Evolutionary conservation across 2,888 invertebrate species (phyloP).

Genomic region (Drosophila atripex): DNA sequence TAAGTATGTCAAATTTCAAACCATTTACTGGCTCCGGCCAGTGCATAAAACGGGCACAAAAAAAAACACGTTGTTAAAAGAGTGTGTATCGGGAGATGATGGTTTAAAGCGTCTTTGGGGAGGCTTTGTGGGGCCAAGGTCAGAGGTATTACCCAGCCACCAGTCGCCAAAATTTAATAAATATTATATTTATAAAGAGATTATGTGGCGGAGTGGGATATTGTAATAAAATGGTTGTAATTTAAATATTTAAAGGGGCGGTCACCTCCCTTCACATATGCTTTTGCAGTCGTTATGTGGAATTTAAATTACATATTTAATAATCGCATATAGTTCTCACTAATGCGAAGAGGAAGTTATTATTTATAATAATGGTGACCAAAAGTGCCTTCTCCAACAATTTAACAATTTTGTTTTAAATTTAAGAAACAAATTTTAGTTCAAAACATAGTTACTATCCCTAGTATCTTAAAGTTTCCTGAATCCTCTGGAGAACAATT

Average conservation of each 20-base stretch:
- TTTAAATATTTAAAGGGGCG: conserved; percentile 39
- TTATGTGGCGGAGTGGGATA: conserved; percentile 19
- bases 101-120: conserved; percentile 41
- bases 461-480: neutral
- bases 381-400: neutral
- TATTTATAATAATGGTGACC: neutral
- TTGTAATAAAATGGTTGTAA: conserved; percentile 33
- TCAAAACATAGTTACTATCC: neutral
- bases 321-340: conserved; percentile 15
- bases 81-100: conserved; percentile 26
- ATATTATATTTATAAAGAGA: conserved; percentile 43
- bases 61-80: neutral
- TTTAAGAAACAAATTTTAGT: neutral
- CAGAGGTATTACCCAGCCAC: conserved; percentile 4
- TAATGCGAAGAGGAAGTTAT: neutral
- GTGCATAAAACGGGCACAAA: conserved; percentile 35
- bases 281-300: conserved; percentile 13
- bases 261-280: conserved; percentile 18
- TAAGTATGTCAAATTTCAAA: conserved; percentile 79
- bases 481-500: conserved; percentile 15
- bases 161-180: conserved; percentile 33
- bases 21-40: conserved; percentile 50
- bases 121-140: conserved; percentile 27
- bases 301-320: conserved; percentile 33
- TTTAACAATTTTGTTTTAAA: neutral